Conservation (phyloP, 1,140 invertebrate species). For the Rhopalosiphum padi region DNA sequence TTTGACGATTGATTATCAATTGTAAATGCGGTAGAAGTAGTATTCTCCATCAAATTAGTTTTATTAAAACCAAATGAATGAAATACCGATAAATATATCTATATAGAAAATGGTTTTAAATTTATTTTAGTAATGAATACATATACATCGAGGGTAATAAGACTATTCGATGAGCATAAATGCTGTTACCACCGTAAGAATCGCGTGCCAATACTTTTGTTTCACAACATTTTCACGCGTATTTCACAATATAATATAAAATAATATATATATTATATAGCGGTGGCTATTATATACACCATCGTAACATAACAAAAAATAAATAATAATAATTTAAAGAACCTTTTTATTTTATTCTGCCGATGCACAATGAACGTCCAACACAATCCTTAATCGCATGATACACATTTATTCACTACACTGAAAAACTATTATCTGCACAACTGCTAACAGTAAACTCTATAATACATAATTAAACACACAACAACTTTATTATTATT, state of each 20-base stretch:
- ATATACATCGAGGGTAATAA: neutral
- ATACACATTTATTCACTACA: neutral
- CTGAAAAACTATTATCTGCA: neutral
- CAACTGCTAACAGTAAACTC: neutral
- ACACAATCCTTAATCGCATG: neutral
- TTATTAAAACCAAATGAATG: neutral
- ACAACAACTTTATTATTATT: neutral
- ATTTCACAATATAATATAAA: constrained; percentile 39
- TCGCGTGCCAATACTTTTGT: constrained; percentile 49
- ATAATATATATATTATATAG: neutral
- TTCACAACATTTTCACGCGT: constrained; percentile 49
- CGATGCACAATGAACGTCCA: neutral
- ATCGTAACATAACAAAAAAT: neutral
- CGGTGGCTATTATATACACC: neutral
- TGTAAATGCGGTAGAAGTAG: neutral
- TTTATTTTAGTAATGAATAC: constrained; percentile 12
- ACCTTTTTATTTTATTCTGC: neutral
- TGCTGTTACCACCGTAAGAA: constrained; percentile 23
- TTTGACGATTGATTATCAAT: neutral
- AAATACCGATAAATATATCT: constrained; percentile 19
- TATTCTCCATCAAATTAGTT: constrained; percentile 3
- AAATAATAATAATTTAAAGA: neutral
- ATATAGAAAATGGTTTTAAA: neutral
- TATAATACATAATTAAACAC: neutral
- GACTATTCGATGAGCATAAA: neutral